Percentiles rank a stretch among this genome's conserved stretches.
These are phyloP conservation scores for Lysiphlebus fabarum DNA, from an alignment of 1,140 invertebrate genomes.

Conservation along the genomic window DNA sequence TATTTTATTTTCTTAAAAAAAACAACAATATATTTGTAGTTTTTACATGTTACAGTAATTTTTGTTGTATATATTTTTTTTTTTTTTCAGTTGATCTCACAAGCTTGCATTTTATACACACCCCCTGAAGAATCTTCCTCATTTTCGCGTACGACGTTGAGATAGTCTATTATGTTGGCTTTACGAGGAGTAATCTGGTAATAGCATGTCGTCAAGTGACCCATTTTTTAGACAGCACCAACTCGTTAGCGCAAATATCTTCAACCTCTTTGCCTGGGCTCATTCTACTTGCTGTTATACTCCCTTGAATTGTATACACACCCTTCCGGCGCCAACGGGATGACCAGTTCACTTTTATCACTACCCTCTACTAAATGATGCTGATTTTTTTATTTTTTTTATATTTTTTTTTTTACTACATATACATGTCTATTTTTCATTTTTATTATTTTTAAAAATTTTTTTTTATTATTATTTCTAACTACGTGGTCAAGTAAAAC, in stretches of 20 bases:
- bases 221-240: constrained; percentile 25
- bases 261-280: constrained; percentile 4
- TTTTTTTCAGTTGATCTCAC: too few species aligned
- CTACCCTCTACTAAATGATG: constrained; percentile 13
- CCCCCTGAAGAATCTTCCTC: too few species aligned
- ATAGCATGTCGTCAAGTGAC: constrained; percentile 26
- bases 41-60: too few species aligned
- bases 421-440: neutral
- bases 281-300: neutral
- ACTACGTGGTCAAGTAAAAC: too few species aligned
- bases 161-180: constrained; percentile 19
- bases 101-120: too few species aligned
- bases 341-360: constrained; percentile 16
- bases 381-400: too few species aligned
- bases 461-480: too few species aligned
- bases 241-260: constrained; percentile 22
- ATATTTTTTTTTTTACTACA: neutral
- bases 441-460: too few species aligned
- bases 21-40: too few species aligned
- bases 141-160: constrained; percentile 1
- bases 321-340: neutral
- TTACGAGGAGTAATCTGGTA: constrained; percentile 25
- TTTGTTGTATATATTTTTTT: too few species aligned
- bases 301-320: neutral
- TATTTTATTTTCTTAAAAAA: too few species aligned